Base-by-base conservation (phyloP, 2,797 vertebrate genomes). In the Coregonus sp. region DNA sequence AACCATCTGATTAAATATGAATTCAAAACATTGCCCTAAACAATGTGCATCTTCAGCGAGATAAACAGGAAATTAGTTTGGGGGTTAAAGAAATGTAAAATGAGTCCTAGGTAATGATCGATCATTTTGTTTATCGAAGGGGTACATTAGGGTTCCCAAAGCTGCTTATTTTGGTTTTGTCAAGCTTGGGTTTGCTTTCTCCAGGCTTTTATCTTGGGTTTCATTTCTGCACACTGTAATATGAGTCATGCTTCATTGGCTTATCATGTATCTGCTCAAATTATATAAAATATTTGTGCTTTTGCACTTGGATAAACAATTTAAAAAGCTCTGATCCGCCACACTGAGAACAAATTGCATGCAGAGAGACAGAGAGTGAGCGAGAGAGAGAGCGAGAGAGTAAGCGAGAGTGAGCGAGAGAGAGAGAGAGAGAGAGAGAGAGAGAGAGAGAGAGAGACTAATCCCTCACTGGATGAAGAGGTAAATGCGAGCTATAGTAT, bases 111-210 rank as follows among this genome's bases (percentile, higher is more conserved):
- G 81, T 84, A 80, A 76, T 25, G n/a, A 61, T 89, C 77, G 89
- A 82, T 89, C 88, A 91, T 90, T 91, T 87, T 80, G 85, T 87
- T 90, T 85, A 89, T 83, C 83, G 86, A 86, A 78, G 82, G 82
- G 81, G 78, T 81, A 78, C 75, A 85, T 89, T 79, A 82, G 85
- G 4, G 2, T 78, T 82, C 86, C 85, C 2, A 87, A 87, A 84
- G 80, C 74, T 15, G 65, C 88, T 77, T 82, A 85, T 85, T 86
- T 82, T 79, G 85, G 85, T 87, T 86, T 75, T 80, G 68, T 80
- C 76, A 1, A 37, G 80, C 71, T 67, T 40, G 54, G 47, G 81
- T 75, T 86, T 79, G 33, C 78, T 18, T 75, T 86, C 65, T 75
- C 69, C 67, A 78, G 71, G 72, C 70, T 82, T 87, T 81, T 5